Percentiles rank a stretch among this genome's conserved stretches.
These are phyloP conservation scores for Gobionotothen gibberifrons DNA, from an alignment of 2,797 vertebrate species.

Conservation along the genomic window DNA sequence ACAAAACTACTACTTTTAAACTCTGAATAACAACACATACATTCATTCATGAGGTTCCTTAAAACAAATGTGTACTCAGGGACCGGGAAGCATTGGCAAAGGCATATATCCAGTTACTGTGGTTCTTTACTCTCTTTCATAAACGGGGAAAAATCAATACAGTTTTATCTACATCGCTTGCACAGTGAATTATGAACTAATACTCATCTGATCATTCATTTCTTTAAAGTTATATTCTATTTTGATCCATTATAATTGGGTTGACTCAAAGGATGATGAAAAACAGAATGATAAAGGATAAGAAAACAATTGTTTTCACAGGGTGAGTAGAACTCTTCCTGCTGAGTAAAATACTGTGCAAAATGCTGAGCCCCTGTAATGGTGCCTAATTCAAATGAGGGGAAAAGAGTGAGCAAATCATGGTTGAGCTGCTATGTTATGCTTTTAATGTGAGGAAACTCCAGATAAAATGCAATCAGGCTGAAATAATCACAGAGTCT, in stretches of 20 bases:
- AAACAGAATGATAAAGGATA: neutral
- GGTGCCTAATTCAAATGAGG: neutral
- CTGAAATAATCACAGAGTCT: neutral
- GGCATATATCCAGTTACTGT: neutral
- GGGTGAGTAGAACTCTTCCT: neutral
- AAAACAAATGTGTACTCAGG: neutral
- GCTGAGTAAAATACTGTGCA: neutral
- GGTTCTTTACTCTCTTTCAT: constrained; percentile 13
- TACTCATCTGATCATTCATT: constrained; percentile 16
- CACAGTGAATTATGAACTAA: constrained; percentile 27
- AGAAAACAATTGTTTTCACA: neutral
- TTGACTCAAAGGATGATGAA: neutral
- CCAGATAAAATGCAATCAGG: constrained; percentile 8
- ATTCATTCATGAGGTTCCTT: neutral
- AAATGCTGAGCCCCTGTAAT: neutral
- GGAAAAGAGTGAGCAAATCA: constrained; percentile 15
- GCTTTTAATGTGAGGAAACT: constrained; percentile 20
- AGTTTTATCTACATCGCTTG: constrained; percentile 18
- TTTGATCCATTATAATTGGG: constrained; percentile 13
- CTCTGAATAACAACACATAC: constrained; percentile 7
- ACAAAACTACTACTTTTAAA: constrained; percentile 1
- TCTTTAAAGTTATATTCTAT: constrained; percentile 8
- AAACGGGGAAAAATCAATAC: constrained; percentile 10
- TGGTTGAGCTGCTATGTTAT: constrained; percentile 1
- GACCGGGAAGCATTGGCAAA: neutral